Conservation (phyloP, 2,888 invertebrate genomes). For the Stenurella melanura region DNA sequence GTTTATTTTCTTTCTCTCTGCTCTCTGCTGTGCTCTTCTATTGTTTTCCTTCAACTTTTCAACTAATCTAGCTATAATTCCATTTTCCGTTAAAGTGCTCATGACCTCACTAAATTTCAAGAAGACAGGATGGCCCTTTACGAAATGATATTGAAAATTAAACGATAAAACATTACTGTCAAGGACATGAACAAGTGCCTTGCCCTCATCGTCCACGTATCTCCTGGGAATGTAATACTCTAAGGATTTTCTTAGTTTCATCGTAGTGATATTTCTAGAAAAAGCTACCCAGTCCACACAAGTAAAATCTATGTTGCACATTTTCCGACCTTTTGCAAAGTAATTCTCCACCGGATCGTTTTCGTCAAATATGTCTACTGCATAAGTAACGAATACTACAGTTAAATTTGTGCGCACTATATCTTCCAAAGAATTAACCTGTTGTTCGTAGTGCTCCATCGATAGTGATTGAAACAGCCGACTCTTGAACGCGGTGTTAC, state of each 20-base stretch:
- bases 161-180: not conserved
- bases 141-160: not conserved
- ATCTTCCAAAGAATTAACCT: not conserved
- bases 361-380: not conserved
- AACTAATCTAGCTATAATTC: not conserved
- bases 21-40: not conserved
- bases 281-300: constrained; percentile 7
- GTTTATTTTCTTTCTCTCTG: not conserved
- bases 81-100: not conserved
- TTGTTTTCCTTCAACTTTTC: not conserved
- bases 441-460: constrained; percentile 4
- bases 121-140: constrained; percentile 17
- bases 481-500: constrained; percentile 1
- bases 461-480: not conserved
- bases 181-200: not conserved
- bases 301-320: not conserved
- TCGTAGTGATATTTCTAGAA: constrained; percentile 13
- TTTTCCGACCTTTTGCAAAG: not conserved
- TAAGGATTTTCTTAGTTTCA: not conserved
- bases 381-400: too few species aligned
- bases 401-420: not conserved
- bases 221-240: constrained; percentile 8
- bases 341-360: not conserved
- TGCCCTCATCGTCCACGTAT: constrained; percentile 8
- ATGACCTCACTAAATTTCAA: not conserved